Conservation (phyloP, 2,888 invertebrate species). For the Pyrrhosoma nymphula region DNA sequence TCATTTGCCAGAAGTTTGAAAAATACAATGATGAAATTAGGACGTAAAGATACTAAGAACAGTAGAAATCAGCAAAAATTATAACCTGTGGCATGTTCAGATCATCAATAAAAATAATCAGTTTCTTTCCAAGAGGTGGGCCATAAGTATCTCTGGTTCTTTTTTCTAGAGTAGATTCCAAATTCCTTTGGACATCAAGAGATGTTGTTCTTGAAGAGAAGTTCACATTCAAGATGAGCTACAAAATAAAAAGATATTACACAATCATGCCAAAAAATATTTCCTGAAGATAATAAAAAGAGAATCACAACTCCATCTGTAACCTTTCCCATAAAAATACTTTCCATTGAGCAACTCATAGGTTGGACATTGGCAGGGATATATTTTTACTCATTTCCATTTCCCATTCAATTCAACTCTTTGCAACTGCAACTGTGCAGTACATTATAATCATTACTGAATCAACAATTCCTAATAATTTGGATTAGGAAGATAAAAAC, state of each 20-base stretch:
- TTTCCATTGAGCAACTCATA: too few species aligned
- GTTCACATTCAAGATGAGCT: conserved; percentile 91
- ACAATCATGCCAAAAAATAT: background rate
- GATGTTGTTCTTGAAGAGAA: conserved; percentile 96
- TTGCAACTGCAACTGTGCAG: too few species aligned
- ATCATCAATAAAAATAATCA: conserved; percentile 95
- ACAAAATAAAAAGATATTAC: conserved; percentile 70
- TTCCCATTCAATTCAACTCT: too few species aligned
- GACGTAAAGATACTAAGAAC: too few species aligned
- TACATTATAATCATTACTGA: too few species aligned
- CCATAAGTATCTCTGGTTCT: conserved; percentile 94
- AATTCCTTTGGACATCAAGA: conserved; percentile 91
- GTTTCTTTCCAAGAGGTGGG: conserved; percentile 92
- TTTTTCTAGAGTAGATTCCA: conserved; percentile 94
- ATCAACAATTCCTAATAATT: too few species aligned
- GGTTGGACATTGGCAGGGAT: too few species aligned
- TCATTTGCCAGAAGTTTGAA: too few species aligned
- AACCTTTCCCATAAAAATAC: too few species aligned
- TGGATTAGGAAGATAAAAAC: too few species aligned
- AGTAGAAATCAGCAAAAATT: background rate
- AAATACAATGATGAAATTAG: too few species aligned
- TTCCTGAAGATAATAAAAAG: background rate
- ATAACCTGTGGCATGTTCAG: conserved; percentile 94
- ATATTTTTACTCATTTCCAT: too few species aligned
- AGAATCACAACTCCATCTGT: background rate